Percentiles rank a stretch among this genome's conserved stretches.
Conservation (phyloP, 2,113 vertebrate species). For the Xiphorhynchus elegans region DNA sequence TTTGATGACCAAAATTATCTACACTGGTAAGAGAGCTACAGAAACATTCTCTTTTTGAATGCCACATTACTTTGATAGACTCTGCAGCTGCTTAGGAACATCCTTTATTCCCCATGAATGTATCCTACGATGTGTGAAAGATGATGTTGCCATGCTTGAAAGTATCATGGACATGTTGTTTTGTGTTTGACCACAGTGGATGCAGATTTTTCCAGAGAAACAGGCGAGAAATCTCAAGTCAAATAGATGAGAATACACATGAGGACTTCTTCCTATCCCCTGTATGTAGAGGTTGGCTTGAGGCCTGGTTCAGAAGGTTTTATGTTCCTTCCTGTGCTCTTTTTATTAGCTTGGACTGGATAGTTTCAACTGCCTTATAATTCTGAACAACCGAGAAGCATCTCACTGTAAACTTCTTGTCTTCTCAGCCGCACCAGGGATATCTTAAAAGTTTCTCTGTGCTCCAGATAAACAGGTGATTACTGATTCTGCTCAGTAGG, state of each 20-base stretch:
- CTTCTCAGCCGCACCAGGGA: background rate
- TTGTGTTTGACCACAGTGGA: background rate
- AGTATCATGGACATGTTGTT: background rate
- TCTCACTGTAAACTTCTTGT: background rate
- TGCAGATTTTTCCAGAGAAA: background rate
- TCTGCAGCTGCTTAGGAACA: background rate
- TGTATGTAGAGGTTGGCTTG: background rate
- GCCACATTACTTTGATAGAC: background rate
- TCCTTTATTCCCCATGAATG: background rate
- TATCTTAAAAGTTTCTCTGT: background rate
- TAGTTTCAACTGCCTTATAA: background rate
- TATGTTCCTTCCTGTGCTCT: background rate
- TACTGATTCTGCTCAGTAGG: background rate
- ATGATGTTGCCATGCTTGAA: background rate
- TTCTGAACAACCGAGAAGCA: background rate
- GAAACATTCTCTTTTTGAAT: background rate
- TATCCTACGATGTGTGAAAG: background rate
- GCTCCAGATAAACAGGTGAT: background rate
- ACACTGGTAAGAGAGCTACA: background rate
- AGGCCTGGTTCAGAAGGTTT: background rate
- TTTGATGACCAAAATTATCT: background rate
- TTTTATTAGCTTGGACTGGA: conserved; percentile 6
- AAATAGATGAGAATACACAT: background rate
- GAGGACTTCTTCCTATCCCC: background rate
- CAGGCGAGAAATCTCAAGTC: background rate